Evolutionary conservation across 1,140 invertebrate genomes (phyloP), one percentile per base, ranked within the genome.

Genomic region (Tetramorium parvispinum): DNA sequence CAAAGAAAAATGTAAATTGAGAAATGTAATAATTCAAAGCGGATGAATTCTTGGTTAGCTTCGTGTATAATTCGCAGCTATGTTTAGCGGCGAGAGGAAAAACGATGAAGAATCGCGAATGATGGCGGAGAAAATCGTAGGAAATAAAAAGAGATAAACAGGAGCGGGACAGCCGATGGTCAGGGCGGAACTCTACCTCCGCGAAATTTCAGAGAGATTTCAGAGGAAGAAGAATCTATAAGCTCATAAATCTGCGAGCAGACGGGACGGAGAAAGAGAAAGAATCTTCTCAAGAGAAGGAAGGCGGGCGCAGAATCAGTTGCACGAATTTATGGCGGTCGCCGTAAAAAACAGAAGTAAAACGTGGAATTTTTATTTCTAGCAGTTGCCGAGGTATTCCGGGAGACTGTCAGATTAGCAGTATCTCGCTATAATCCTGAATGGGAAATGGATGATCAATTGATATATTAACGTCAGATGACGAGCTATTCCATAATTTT

Each of bases 201-300:
- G 59, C 63, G 49, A 73, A 75, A 83, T 90, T 68, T 61, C 49
- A 55, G 78, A 73, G 71, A 76, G 53, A 27, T 85, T 85, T 27
- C 32, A 71, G 76, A 89, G 85, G 53, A 86, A 88, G 81, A 93
- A 93, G 92, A 92, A 93, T 93, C 93, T 93, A 93, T 93, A 93
- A 93, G 92, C 92, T 90, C 89, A 93, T 93, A 93, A 93, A 93
- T 93, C 90, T 92, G 88, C 55, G 49, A 75, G 70, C 75, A 75
- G 43, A 83, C 57, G 76, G 85, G 59, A 65, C 40, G 21, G 70
- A 89, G 88, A 51, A 78, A 85, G 85, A 85, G 75, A 79, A 59
- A 71, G 87, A 87, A 85, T 85, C 87, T 77, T 51, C 65, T 63
- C 57, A 51, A 37, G 53, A 85, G 86, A 79, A 57, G 71, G 87